These are phyloP conservation scores for Microtus pennsylvanicus DNA, from an alignment of 2,113 vertebrate species.

Conservation along the genomic window DNA sequence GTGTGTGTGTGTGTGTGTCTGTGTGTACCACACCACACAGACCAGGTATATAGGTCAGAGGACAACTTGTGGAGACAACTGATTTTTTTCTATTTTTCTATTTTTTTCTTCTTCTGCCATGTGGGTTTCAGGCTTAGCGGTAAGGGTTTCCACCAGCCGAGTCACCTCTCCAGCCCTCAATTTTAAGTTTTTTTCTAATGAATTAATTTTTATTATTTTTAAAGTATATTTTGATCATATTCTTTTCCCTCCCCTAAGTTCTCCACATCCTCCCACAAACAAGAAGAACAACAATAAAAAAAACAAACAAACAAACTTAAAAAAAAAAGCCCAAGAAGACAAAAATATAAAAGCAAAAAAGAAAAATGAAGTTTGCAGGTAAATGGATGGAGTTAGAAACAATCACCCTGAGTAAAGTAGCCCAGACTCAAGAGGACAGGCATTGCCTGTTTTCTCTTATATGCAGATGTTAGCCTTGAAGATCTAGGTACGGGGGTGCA, in stretches of 20 bases:
- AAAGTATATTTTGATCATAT: not conserved
- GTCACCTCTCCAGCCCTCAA: not conserved
- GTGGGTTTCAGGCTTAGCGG: not conserved
- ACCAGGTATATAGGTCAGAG: not conserved
- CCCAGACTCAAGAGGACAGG: not conserved
- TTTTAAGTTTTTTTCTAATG: not conserved
- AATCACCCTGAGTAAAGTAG: not conserved
- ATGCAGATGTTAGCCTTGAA: not conserved
- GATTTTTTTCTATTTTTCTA: not conserved
- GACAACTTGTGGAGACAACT: not conserved
- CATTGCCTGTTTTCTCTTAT: not conserved
- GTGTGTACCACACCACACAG: not conserved
- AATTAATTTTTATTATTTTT: not conserved
- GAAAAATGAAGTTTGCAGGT: not conserved
- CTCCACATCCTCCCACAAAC: not conserved
- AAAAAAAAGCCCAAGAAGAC: not conserved
- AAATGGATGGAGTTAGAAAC: not conserved
- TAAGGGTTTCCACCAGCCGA: not conserved
- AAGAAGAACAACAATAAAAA: not conserved
- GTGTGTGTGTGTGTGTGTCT: no score
- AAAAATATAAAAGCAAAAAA: not conserved
- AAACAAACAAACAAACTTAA: not conserved
- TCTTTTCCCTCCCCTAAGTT: not conserved
- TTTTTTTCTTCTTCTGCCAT: not conserved
- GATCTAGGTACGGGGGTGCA: not conserved